A percentile compares a stretch with the other conserved stretches of the same genome.
Evolutionary conservation across 2,797 vertebrate genomes (phyloP).

Genomic region (Microctenopoma stevenorrisi): DNA sequence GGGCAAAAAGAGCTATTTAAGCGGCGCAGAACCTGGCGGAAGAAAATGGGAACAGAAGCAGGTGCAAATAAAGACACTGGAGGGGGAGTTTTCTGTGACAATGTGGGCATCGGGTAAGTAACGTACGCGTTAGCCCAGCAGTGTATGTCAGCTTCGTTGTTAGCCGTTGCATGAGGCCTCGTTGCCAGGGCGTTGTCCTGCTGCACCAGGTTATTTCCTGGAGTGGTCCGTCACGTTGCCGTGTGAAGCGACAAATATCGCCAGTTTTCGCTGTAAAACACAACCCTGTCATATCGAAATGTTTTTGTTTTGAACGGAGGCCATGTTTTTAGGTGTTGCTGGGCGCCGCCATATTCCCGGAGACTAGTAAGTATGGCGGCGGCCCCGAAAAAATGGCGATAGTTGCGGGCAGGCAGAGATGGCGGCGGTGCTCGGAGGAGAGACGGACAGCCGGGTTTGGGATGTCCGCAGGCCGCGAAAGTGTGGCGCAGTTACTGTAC

Average conservation of each 20-base stretch:
- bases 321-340: conserved; percentile 97
- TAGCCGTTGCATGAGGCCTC: conserved; percentile 80
- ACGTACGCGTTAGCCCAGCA: conserved; percentile 51
- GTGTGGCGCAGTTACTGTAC: conserved; percentile 49
- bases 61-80: conserved; percentile 99
- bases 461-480: conserved; percentile 80
- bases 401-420: conserved; percentile 86
- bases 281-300: conserved; percentile 64
- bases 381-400: conserved; percentile 98
- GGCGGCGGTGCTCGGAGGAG: conserved; percentile 80
- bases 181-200: conserved; percentile 86
- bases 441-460: conserved; percentile 70
- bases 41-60: conserved; percentile 99
- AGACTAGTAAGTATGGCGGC: conserved; percentile 95
- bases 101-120: conserved; percentile 99
- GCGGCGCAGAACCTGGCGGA: conserved; percentile 86
- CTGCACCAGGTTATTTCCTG: conserved; percentile 78
- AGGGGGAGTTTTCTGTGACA: conserved; percentile 98
- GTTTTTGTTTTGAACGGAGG: conserved; percentile 99
- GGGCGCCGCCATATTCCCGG: conserved; percentile 99
- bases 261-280: conserved; percentile 40
- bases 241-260: conserved; percentile 35
- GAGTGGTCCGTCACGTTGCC: conserved; percentile 42
- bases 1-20: conserved; percentile 95
- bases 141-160: conserved; percentile 52